Evolutionary conservation across 2,797 vertebrate species (phyloP).

Genomic region (Falco novaeseelandiae): DNA sequence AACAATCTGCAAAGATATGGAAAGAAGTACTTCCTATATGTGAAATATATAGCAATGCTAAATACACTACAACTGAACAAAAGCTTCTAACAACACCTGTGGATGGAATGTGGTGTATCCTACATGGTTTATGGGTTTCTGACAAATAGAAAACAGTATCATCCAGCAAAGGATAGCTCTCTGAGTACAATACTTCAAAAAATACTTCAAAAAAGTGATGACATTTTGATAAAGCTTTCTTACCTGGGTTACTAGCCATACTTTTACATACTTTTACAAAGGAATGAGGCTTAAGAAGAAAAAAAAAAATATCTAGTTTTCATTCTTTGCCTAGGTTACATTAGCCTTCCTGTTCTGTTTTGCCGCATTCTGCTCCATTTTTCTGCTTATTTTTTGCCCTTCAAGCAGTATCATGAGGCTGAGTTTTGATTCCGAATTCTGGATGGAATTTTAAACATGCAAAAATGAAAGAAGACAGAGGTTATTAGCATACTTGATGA

Average conservation of each 20-base stretch:
- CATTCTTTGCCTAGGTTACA: background rate
- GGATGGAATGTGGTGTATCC: background rate
- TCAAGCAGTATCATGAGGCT: background rate
- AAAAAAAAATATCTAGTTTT: background rate
- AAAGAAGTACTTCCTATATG: background rate
- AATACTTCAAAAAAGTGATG: background rate
- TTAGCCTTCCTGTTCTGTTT: background rate
- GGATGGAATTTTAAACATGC: background rate
- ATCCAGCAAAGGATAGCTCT: background rate
- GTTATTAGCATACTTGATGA: constrained; percentile 73
- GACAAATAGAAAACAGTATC: background rate
- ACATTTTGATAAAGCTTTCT: background rate
- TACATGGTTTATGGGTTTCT: background rate
- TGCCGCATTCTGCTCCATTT: background rate
- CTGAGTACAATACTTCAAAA: background rate
- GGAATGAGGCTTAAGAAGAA: background rate
- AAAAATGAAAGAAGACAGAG: background rate
- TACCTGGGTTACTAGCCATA: background rate
- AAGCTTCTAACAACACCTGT: background rate
- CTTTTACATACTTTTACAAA: background rate
- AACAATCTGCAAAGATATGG: background rate
- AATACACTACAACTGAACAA: background rate
- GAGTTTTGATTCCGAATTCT: background rate
- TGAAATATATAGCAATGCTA: background rate
- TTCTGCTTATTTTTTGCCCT: background rate